Conservation (phyloP, 2,888 invertebrate species). For the Idaea dimidiata region DNA sequence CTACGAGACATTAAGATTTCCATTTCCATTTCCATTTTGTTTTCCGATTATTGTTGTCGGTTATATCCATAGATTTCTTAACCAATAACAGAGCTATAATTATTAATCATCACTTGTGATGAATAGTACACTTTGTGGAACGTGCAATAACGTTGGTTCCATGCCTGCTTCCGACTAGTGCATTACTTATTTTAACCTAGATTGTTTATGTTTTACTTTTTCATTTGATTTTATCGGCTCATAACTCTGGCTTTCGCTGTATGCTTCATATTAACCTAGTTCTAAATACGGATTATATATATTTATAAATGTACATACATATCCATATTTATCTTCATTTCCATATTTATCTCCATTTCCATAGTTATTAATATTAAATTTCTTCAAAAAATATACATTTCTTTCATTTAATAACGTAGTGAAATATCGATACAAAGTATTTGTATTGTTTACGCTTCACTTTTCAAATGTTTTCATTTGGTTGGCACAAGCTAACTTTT, state of each 20-base stretch:
- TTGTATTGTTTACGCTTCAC: not conserved
- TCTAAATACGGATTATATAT: slow-evolving; percentile 3
- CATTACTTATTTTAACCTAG: slow-evolving; percentile 3
- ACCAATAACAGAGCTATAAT: not conserved
- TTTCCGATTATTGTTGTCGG: too few species aligned
- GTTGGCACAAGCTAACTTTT: not conserved
- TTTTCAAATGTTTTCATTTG: not conserved
- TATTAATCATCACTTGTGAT: not conserved
- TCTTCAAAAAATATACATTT: not conserved
- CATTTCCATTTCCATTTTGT: too few species aligned
- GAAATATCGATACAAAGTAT: not conserved
- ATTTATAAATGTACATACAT: not conserved
- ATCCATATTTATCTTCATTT: slow-evolving; percentile 10
- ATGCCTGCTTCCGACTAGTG: not conserved
- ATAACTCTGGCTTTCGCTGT: slow-evolving; percentile 31
- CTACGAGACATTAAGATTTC: too few species aligned
- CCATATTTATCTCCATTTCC: slow-evolving; percentile 4
- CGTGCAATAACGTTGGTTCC: not conserved
- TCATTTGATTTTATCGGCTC: slow-evolving; percentile 26
- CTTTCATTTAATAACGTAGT: not conserved
- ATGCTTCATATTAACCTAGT: slow-evolving; percentile 26
- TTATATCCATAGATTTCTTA: not conserved
- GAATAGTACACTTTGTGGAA: not conserved
- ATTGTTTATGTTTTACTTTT: slow-evolving; percentile 3
- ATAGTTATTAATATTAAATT: not conserved